Evolutionary conservation across 2,797 vertebrate species (phyloP), one percentile per base, ranked within the genome.

Genomic region (Emydoidea blandingii): DNA sequence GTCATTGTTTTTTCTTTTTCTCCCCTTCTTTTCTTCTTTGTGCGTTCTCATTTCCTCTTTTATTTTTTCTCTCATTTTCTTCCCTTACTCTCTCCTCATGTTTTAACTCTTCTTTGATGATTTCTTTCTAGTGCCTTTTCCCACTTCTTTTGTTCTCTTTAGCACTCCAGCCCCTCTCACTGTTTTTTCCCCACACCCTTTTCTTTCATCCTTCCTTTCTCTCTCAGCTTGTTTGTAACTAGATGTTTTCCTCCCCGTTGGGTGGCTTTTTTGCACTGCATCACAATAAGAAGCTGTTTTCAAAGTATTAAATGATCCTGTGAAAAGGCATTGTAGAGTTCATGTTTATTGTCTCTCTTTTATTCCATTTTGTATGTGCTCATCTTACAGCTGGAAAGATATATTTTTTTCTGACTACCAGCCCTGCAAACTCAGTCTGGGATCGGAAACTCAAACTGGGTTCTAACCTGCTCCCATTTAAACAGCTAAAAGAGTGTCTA

Each of bases 261-360:
- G 12, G 25, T 21, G 27, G 0, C 9, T 29, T 15, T 1, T 41
- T 79, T 29, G 54, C 68, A 76, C 52, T 90, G 2, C 0, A 53
- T 59, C 54, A 18, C 89, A 3, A 18, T 31, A 23, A 88, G 4
- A 81, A 62, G 4, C 1, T 78, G 2, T 83, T 90, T 91, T 79
- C 41, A 62, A 0, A 0, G 1, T 27, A 2, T 79, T 68, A 84
- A 37, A 5, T 37, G 19, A 65, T 50, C 16, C 6, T 34, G 10
- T 85, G 21, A 81, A 85, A 86, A 2, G n/a, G 0, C 37, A 9
- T 0, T 78, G 14, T 85, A 47, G 53, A 83, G 5, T 92, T 91
- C 4, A 10, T 16, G 5, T 37, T 8, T 2, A 83, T 78, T 31
- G 4, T 54, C 9, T 83, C 62, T 4, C 2, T 3, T 44, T 2